These are phyloP conservation scores for Eolophus roseicapilla DNA, from an alignment of 2,113 vertebrate genomes.

Conservation along the genomic window DNA sequence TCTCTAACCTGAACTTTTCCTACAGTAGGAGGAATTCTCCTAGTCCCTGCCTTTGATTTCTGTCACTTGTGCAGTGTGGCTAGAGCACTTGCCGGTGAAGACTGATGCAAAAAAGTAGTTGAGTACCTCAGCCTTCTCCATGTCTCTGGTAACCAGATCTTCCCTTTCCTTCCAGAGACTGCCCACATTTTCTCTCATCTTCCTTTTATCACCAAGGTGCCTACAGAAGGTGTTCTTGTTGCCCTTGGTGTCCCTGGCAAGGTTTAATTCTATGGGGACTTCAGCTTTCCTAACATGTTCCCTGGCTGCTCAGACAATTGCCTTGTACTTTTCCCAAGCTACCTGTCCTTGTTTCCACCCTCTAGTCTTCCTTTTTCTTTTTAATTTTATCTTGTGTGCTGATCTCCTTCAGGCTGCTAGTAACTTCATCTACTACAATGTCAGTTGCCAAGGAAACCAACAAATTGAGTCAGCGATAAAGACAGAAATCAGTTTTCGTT, in stretches of 20 bases:
- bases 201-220: not conserved
- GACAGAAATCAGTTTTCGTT: constrained; percentile 56
- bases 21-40: not conserved
- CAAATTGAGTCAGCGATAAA: constrained; percentile 55
- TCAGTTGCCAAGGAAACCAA: constrained; percentile 69
- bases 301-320: not conserved
- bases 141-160: not conserved
- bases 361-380: not conserved
- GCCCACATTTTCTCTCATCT: not conserved
- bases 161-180: not conserved
- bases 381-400: not conserved
- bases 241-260: not conserved
- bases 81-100: not conserved
- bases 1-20: not conserved
- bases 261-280: not conserved
- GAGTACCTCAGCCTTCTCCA: not conserved
- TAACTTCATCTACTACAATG: constrained; percentile 6
- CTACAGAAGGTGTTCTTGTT: not conserved
- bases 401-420: not conserved
- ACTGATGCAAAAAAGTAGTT: not conserved
- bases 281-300: not conserved
- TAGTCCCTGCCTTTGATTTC: not conserved
- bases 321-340: not conserved
- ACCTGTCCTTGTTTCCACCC: not conserved
- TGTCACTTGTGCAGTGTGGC: not conserved